Conservation (phyloP, 2,113 vertebrate genomes). For the Macaca fascicularis region DNA sequence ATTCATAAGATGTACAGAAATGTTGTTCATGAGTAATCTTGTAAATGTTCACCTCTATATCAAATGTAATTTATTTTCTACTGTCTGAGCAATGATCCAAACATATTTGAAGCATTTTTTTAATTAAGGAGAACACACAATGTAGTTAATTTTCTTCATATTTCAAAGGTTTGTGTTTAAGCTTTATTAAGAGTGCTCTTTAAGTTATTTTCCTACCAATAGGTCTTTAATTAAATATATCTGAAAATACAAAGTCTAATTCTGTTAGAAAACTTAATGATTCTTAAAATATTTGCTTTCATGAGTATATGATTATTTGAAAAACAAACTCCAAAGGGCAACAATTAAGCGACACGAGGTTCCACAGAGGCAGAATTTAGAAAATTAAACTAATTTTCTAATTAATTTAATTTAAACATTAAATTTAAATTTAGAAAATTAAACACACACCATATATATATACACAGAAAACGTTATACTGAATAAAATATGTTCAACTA, state of each 20-base stretch:
- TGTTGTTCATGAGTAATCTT: not conserved
- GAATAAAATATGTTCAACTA: not conserved
- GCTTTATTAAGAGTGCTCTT: not conserved
- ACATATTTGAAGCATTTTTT: not conserved
- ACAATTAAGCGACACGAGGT: not conserved
- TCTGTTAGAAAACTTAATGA: not conserved
- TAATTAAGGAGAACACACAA: not conserved
- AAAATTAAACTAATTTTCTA: not conserved
- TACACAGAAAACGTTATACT: not conserved
- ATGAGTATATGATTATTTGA: not conserved
- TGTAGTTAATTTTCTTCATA: not conserved
- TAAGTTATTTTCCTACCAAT: not conserved
- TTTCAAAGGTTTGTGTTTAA: not conserved
- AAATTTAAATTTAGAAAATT: not conserved
- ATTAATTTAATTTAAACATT: too few relatives aligned
- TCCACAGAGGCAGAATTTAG: not conserved
- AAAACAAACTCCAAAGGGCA: not conserved
- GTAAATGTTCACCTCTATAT: not conserved
- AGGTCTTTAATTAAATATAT: not conserved
- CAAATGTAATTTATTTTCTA: not conserved
- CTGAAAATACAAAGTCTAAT: not conserved
- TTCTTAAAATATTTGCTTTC: constrained; percentile 17
- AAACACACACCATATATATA: not conserved
- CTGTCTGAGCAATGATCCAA: not conserved
- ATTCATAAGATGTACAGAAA: not conserved